These are phyloP conservation scores for Scotopteryx bipunctaria DNA, from an alignment of 2,888 invertebrate genomes.

Conservation along the genomic window DNA sequence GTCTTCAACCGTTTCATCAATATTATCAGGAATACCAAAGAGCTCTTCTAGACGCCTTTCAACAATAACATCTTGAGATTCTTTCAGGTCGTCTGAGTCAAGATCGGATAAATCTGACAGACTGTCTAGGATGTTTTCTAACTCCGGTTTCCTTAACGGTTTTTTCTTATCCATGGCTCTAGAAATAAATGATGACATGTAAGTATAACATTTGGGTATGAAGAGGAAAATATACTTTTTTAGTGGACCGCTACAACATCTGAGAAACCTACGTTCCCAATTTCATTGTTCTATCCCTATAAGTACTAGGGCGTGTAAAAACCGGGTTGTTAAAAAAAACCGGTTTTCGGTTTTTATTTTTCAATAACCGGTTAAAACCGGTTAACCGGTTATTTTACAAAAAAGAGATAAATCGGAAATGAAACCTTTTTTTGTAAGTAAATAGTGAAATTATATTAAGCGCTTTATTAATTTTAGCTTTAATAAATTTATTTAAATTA, in stretches of 20 bases:
- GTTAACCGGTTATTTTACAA: too few relatives aligned
- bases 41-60: slow-evolving; percentile 35
- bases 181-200: slow-evolving; percentile 9
- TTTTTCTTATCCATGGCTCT: slow-evolving; percentile 10
- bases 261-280: slow-evolving; percentile 7
- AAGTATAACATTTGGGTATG: slow-evolving; percentile 5
- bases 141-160: slow-evolving; percentile 7
- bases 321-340: too few relatives aligned
- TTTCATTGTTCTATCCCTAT: slow-evolving; percentile 10
- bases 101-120: slow-evolving; percentile 34
- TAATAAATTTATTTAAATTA: too few relatives aligned
- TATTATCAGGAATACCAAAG: slow-evolving; percentile 27
- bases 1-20: background rate
- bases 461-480: too few relatives aligned
- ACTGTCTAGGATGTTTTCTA: slow-evolving; percentile 23
- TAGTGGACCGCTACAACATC: background rate
- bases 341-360: too few relatives aligned
- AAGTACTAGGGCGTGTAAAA: too few relatives aligned
- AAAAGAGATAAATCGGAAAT: too few relatives aligned
- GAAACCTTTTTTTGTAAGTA: too few relatives aligned
- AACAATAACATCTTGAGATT: slow-evolving; percentile 28
- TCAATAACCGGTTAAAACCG: too few relatives aligned
- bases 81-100: slow-evolving; percentile 29
- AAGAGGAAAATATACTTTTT: background rate
- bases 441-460: too few relatives aligned